Base-by-base conservation (phyloP, 1,140 invertebrate genomes). In the Eurosta solidaginis region DNA sequence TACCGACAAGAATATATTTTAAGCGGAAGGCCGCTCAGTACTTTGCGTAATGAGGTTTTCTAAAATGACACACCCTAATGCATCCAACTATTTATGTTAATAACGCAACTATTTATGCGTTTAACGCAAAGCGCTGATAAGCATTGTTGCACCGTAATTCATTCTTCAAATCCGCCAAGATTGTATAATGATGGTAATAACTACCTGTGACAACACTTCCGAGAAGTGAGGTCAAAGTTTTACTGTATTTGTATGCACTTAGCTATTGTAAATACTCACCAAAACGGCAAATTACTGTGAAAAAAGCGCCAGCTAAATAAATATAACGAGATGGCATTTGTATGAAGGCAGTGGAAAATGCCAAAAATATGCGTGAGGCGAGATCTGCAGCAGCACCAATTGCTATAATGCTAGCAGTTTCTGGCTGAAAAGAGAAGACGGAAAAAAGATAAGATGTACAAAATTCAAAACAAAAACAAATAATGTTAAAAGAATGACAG, bases 301-400 rank as follows among this genome's bases (percentile, higher is more conserved):
- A 83, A 1, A 90, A 81, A 2, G 90, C 86, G 0, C 90, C 90
- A 22, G 87, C 81, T 74, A 89, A 88, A 79, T 90, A 91, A 82
- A 91, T 90, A 36, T 90, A 88, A 17, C 90, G 85, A 3, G 90
- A 90, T 36, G 90, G 89, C 4, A 91, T 82, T 45, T 85, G 81
- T 7, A 89, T 81, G n/a, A 89, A 81, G 50, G 88, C 86, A 63
- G 90, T 90, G 27, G 90, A 82, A 4, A 89, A 17, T 0, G 89
- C 90, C 4, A 91, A 81, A 25, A 86, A 83, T 68, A 89, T 89
- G n/a, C 91, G 85, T 0, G 90, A 90, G 0, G 84, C 79, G 9
- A 91, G 86, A 80, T 91, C 90, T 0, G 90, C 89, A 0, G 88
- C 90, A 0, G 90, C 89, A 20, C 89, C 88, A 40, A 91, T 88